Evolutionary conservation across 92 coral and sea anemone genomes (phyloP).

Genomic region (Bergia puertoricense): DNA sequence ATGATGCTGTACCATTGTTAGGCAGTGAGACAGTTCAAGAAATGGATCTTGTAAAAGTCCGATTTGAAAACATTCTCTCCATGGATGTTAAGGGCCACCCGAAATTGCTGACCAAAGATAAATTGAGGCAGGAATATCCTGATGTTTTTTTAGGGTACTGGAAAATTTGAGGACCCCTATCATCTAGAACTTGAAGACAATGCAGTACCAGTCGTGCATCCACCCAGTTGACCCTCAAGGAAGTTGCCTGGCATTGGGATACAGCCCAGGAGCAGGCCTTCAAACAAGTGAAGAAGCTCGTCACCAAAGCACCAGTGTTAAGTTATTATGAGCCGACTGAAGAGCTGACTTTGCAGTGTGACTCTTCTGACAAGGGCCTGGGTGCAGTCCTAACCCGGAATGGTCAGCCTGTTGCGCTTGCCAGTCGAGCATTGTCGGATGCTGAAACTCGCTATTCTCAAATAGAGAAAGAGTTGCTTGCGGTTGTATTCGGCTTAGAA

Average conservation of each 20-base stretch:
- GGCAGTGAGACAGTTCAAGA: constrained; percentile 58
- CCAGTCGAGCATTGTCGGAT: constrained; percentile 41
- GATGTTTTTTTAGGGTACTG: constrained; percentile 53
- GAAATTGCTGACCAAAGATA: constrained; percentile 40
- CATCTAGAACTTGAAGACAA: constrained; percentile 36
- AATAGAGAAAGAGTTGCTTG: constrained; percentile 46
- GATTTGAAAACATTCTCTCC: constrained; percentile 52
- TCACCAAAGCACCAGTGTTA: constrained; percentile 37
- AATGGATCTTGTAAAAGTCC: constrained; percentile 49
- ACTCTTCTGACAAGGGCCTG: constrained; percentile 12
- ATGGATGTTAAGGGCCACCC: constrained; percentile 22
- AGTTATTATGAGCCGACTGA: constrained; percentile 27
- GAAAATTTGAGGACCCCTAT: constrained; percentile 53
- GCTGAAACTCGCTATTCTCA: constrained; percentile 38
- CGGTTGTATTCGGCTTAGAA: constrained; percentile 33
- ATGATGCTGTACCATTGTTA: constrained; percentile 40
- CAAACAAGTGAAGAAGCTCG: constrained; percentile 11
- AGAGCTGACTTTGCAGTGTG: constrained; percentile 45
- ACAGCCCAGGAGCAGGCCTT: constrained; percentile 43
- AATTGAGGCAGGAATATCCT: constrained; percentile 40
- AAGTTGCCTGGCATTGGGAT: constrained; percentile 40
- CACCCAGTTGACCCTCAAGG: constrained; percentile 43
- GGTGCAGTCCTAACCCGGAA: constrained; percentile 19
- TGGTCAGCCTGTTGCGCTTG: constrained; percentile 37
- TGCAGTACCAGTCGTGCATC: too few species aligned